phyloP scores from a whole-genome alignment of 2,113 vertebrate genomes.

The Proteles cristata region DNA sequence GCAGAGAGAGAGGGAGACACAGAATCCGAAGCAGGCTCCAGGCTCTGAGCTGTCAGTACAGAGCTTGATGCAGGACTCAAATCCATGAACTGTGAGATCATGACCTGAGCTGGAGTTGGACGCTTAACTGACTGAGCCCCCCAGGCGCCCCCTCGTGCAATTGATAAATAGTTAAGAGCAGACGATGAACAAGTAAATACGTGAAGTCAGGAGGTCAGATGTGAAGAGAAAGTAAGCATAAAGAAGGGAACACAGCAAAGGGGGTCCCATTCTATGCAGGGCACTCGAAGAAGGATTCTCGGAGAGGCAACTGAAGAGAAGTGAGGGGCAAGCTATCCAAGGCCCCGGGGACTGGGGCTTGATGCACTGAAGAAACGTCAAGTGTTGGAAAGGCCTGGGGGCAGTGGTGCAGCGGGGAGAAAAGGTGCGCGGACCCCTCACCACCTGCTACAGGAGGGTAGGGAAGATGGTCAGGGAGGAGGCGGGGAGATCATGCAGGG shows the following conservation, averaged over 20 bases:
- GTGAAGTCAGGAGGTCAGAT: not conserved
- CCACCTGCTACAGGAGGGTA: accelerated
- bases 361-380: not conserved
- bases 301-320: not conserved
- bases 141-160: no score
- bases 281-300: not conserved
- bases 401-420: not conserved
- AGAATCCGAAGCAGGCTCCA: no score
- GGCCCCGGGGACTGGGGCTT: not conserved
- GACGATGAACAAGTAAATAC: not conserved
- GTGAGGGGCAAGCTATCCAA: accelerated
- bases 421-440: not conserved
- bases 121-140: no score
- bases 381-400: not conserved
- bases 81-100: no score
- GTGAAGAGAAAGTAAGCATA: not conserved
- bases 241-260: not conserved
- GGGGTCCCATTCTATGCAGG: not conserved
- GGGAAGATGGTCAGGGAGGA: not conserved
- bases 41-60: no score
- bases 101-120: no score
- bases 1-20: no score
- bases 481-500: not conserved
- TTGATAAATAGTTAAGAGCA: not conserved
- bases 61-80: no score